Evolutionary conservation across 1,140 invertebrate species (phyloP), one percentile per base, ranked within the genome.

Genomic region (Danaus melanippus): DNA sequence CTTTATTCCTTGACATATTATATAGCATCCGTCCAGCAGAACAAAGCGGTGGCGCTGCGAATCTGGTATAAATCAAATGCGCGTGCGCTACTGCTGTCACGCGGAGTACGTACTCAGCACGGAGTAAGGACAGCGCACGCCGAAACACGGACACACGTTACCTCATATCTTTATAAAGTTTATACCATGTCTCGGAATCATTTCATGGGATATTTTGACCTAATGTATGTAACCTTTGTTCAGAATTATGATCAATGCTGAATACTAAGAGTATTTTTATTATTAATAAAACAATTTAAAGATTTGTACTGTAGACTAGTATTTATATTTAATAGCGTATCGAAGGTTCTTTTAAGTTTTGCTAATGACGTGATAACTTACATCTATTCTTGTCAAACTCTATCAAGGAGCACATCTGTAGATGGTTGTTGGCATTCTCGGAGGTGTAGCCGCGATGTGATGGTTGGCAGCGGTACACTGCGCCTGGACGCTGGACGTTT

Each of bases 401-500:
- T 66, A 78, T 77, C 17, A 74, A 58, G 8, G 59, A 60, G 52
- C 76, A 79, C 44, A 64, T 56, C 10, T 74, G 58, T 2, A 72
- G 58, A 0, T 67, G 65, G 48, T 62, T 66, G 17, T 41, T 46
- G 12, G 49, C 53, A 47, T 63, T 55, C 43, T 67, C 71, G 8
- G 60, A n/a, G 8, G 58, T 50, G 54, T 65, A 68, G 7, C 63
- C 61, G 5, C 75, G 53, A 41, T 59, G 49, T 8, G 67, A 66
- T 0, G 76, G 69, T 50, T 70, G 65, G 56, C 79, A 82, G 50
- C 73, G 66, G 62, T 79, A 82, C 50, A 82, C 79, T 2, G 74
- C 76, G 0, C 79, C 79, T 1, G 78, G 78, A 8, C 69, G 51
- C 40, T 59, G 60, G 10, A 82, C 71, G 0, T 60, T 67, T 41